These are phyloP conservation scores for Apoda limacodes DNA, from an alignment of 2,888 invertebrate species.

Conservation along the genomic window DNA sequence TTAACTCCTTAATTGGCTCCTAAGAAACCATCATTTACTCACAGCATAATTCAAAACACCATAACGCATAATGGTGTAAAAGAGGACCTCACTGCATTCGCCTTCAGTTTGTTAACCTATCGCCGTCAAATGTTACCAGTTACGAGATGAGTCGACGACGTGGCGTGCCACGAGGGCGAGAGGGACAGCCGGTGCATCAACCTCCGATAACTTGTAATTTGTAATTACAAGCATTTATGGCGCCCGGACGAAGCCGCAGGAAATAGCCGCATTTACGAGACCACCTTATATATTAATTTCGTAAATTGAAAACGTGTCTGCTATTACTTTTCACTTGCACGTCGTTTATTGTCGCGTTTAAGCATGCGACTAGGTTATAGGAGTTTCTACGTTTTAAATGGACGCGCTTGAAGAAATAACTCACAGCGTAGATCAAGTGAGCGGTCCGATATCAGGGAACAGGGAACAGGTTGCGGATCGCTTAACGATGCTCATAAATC, in stretches of 20 bases:
- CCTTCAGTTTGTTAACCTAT: conserved; percentile 61
- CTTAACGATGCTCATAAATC: neutral
- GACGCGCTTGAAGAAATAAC: no score
- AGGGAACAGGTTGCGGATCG: neutral
- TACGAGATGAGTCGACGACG: conserved; percentile 37
- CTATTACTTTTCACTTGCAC: conserved; percentile 23
- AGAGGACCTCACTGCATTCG: conserved; percentile 38
- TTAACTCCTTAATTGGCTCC: no score
- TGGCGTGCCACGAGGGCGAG: conserved; percentile 19
- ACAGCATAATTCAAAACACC: conserved; percentile 49
- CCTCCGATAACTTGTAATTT: conserved; percentile 64
- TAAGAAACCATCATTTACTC: no score
- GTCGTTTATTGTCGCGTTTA: no score
- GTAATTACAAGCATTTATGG: conserved; percentile 64
- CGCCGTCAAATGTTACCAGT: conserved; percentile 53
- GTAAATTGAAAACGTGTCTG: conserved; percentile 32
- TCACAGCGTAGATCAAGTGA: conserved; percentile 16
- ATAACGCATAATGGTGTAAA: conserved; percentile 51
- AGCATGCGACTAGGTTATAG: no score
- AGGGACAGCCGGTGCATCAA: conserved; percentile 49
- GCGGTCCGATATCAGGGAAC: no score
- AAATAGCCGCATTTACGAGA: conserved; percentile 51
- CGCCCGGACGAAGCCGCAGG: conserved; percentile 49
- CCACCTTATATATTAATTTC: conserved; percentile 43
- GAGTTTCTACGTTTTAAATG: no score